Conservation (phyloP, 2,888 invertebrate species). For the Panzeria rudis region DNA sequence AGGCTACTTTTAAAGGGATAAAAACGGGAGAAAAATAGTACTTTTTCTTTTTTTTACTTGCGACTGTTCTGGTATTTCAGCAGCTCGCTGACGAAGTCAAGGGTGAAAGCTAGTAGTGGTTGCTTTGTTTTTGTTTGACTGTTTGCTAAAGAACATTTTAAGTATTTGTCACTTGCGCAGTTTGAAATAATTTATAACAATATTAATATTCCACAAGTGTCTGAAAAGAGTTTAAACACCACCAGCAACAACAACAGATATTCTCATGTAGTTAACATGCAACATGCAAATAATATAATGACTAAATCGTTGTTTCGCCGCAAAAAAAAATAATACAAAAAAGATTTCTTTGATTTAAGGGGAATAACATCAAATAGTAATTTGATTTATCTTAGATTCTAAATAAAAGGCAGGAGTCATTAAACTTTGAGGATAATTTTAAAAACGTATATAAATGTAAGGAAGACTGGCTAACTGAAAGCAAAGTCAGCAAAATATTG, state of each 20-base stretch:
- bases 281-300: constrained; percentile 36
- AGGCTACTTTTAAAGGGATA: too few relatives aligned
- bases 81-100: too few relatives aligned
- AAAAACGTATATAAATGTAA: neutral
- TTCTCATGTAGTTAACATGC: constrained; percentile 9
- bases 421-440: constrained; percentile 9
- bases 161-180: constrained; percentile 3
- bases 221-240: constrained; percentile 50
- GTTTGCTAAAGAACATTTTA: neutral
- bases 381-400: constrained; percentile 41
- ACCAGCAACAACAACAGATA: constrained; percentile 12
- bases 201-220: constrained; percentile 60
- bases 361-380: constrained; percentile 30
- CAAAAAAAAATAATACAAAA: neutral
- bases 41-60: too few relatives aligned
- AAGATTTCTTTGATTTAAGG: constrained; percentile 3
- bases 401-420: constrained; percentile 20
- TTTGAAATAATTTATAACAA: constrained; percentile 27
- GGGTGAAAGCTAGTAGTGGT: too few relatives aligned
- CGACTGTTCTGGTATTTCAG: too few relatives aligned
- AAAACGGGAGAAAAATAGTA: too few relatives aligned
- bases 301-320: constrained; percentile 16
- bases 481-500: too few relatives aligned
- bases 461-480: neutral
- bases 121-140: neutral